Evolutionary conservation across 2,888 invertebrate species (phyloP).

Genomic region (Aplocera efformata): DNA sequence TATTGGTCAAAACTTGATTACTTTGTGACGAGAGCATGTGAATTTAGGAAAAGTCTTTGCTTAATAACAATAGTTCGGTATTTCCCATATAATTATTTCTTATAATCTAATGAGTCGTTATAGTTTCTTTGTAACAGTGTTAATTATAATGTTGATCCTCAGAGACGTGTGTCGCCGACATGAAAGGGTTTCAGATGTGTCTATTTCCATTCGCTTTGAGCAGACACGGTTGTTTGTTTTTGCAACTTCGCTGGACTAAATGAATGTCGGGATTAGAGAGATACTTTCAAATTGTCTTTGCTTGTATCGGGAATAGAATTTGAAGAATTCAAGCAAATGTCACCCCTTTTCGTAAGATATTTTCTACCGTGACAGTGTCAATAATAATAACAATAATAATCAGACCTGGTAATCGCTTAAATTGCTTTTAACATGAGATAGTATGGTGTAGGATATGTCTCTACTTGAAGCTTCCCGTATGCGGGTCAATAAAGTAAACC

Average conservation of each 20-base stretch:
- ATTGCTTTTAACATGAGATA: slow-evolving; percentile 2
- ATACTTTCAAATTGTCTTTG: slow-evolving; percentile 12
- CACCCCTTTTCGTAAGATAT: too few relatives aligned
- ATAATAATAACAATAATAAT: too few relatives aligned
- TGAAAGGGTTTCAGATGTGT: slow-evolving; percentile 72
- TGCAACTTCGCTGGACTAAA: slow-evolving; percentile 54
- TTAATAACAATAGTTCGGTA: too few relatives aligned
- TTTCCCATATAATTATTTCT: too few relatives aligned
- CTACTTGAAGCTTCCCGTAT: too few relatives aligned
- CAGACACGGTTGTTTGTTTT: slow-evolving; percentile 67
- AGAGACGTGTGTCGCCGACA: slow-evolving; percentile 53
- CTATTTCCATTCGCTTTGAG: slow-evolving; percentile 76
- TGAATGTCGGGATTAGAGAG: slow-evolving; percentile 18
- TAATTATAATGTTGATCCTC: slow-evolving; percentile 31
- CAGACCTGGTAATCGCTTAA: neutral
- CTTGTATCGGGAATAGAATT: neutral
- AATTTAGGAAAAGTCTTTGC: too few relatives aligned
- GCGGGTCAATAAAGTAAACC: too few relatives aligned
- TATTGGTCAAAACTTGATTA: too few relatives aligned
- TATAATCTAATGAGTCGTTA: neutral
- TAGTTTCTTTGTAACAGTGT: slow-evolving; percentile 20
- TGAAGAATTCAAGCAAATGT: neutral
- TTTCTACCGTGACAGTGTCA: too few relatives aligned
- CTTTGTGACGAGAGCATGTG: too few relatives aligned
- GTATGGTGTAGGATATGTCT: too few relatives aligned